These are phyloP conservation scores for Caenorhabditis brenneri DNA, from an alignment of 1,140 invertebrate genomes.

Conservation along the genomic window DNA sequence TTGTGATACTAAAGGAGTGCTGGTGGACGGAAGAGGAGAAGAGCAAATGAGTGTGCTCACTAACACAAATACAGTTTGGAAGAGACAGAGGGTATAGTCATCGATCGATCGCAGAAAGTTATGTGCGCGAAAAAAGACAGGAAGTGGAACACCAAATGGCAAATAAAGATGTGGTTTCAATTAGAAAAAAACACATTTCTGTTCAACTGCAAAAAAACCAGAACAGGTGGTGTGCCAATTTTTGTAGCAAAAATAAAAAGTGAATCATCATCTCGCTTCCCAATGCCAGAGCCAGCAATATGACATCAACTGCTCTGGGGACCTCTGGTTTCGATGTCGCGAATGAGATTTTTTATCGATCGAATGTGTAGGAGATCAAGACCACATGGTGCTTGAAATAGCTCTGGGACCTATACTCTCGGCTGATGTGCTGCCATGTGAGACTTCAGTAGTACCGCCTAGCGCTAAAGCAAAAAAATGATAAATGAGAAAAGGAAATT, in stretches of 20 bases:
- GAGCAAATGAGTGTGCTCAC: slow-evolving; percentile 39
- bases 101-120: neutral
- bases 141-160: neutral
- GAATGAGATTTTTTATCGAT: neutral
- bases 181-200: neutral
- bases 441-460: neutral
- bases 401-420: neutral
- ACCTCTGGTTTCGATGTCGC: neutral
- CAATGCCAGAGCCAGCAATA: neutral
- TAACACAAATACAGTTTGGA: slow-evolving; percentile 30
- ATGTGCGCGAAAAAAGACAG: slow-evolving; percentile 2
- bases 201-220: neutral
- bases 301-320: slow-evolving; percentile 25
- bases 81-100: neutral
- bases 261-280: neutral
- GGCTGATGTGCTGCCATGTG: neutral
- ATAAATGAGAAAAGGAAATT: neutral
- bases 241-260: neutral
- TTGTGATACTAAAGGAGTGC: neutral
- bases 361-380: neutral
- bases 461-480: neutral
- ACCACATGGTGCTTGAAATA: slow-evolving; percentile 2
- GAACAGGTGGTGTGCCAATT: neutral
- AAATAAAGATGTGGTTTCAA: too few species aligned
- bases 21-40: neutral